phyloP scores from a whole-genome alignment of 2,797 vertebrate genomes.

The Lacerta viridis region DNA sequence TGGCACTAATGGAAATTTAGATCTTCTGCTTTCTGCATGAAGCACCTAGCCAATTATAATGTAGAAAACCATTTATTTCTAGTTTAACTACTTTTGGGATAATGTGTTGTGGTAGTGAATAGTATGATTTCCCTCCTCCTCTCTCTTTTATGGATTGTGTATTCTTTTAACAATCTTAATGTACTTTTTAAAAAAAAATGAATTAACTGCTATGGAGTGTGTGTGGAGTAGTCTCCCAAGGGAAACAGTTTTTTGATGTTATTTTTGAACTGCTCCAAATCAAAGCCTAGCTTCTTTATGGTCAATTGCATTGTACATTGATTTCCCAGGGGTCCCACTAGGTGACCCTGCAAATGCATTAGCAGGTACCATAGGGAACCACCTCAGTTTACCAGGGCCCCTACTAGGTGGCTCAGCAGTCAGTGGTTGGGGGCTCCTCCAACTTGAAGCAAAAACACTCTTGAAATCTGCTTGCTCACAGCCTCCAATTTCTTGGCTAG shows the following conservation, averaged over 20 bases:
- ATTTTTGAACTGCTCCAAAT: conserved; percentile 26
- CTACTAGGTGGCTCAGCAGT: conserved; percentile 7
- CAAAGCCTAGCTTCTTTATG: not conserved
- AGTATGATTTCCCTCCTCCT: no score
- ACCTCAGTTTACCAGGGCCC: fast-evolving
- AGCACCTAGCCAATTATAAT: conserved; percentile 28
- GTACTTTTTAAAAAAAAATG: no score
- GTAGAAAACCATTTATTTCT: not conserved
- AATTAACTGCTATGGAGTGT: not conserved
- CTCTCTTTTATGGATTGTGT: not conserved
- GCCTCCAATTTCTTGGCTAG: not conserved
- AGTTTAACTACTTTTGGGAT: conserved; percentile 1
- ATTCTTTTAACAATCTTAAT: not conserved
- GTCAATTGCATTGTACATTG: fast-evolving
- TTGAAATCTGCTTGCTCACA: not conserved
- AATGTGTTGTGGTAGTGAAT: not conserved
- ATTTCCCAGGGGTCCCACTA: no score
- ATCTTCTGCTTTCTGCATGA: conserved; percentile 35
- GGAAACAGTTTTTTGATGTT: not conserved
- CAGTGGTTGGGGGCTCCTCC: not conserved
- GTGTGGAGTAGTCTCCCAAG: conserved; percentile 26
- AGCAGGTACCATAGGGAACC: not conserved
- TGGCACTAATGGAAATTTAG: conserved; percentile 26
- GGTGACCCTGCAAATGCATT: no score
- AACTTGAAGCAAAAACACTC: not conserved